Conservation (phyloP, 2,888 invertebrate species). For the Tipula vernalis region DNA sequence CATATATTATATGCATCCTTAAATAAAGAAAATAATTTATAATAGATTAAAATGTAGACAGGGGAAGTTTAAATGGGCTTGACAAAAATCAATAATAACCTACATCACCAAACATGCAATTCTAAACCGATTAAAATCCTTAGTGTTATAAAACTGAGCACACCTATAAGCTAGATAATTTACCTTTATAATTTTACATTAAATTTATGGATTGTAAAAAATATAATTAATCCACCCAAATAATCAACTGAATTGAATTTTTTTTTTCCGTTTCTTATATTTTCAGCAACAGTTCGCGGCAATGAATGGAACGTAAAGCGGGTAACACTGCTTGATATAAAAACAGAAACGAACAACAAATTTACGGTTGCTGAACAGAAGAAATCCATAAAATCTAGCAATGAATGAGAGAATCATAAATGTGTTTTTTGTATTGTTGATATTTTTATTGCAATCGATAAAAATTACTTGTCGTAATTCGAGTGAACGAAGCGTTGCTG, state of each 20-base stretch:
- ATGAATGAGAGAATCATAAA: not conserved
- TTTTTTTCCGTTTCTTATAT: not conserved
- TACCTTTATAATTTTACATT: not conserved
- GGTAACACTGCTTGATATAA: not conserved
- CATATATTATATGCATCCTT: not conserved
- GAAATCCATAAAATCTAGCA: not conserved
- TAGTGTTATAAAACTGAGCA: not conserved
- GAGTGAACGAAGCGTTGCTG: conserved; percentile 18
- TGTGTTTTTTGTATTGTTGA: not conserved
- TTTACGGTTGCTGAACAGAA: not conserved
- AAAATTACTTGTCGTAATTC: not conserved
- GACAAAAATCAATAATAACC: not conserved
- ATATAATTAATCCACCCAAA: not conserved
- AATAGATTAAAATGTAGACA: not conserved
- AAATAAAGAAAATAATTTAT: not conserved
- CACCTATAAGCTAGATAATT: not conserved
- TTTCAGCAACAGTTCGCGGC: not conserved
- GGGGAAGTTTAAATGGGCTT: not conserved
- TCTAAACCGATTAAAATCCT: not conserved
- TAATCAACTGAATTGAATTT: not conserved
- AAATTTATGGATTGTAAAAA: not conserved
- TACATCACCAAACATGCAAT: not conserved
- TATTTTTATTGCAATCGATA: not conserved
- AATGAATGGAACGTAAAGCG: not conserved
- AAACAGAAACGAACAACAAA: not conserved